Base-by-base conservation (phyloP, 2,113 vertebrate genomes). In the Porphyrio hochstetteri region DNA sequence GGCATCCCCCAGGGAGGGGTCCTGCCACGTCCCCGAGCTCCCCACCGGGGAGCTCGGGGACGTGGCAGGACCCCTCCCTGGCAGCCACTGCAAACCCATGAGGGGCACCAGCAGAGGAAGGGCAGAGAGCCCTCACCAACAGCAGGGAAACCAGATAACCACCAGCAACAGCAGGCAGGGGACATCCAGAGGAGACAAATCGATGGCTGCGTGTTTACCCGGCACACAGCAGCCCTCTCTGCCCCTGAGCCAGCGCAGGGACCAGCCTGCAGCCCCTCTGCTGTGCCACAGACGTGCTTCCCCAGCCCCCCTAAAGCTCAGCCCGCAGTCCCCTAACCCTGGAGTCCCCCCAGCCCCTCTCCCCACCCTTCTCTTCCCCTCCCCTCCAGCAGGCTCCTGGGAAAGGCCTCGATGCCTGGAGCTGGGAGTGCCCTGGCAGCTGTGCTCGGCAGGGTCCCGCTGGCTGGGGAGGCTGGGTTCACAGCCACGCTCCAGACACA, bases 251-350 rank as follows among this genome's bases (percentile, higher is more conserved):
- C 42, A 29, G 44, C 2, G 3, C 46, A 36, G 17, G 48, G 48
- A 16, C 5, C 3, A 87, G 64, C 44, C 75, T 1, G 9, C 63
- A 55, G 68, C 10, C 40, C n/a, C 28, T 42, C 55, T 31, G 52
- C n/a, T 65, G 11, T 29, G 48, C 48, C 44, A 33, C 44, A 19
- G 33, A 12, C 0, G 1, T 2, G 1, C 24, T 40, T 50, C 57
- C 60, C 24, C 52, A 53, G 56, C 64, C 31, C 28, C 46, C 2
- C 3, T 0, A 0, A 57, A 33, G 33, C 50, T 59, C 42, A 3
- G 50, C 25, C 69, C 8, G 1, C 27, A 33, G 65, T 38, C 28
- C 25, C 44, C n/a, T 10, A 75, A 35, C 64, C 68, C 46, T 9
- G 33, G 31, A 23, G 11, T 36, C 6, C 50, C 60, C 35, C 44